Conservation (phyloP, 2,888 invertebrate species). For the Hirtodrosophila cameraria region DNA sequence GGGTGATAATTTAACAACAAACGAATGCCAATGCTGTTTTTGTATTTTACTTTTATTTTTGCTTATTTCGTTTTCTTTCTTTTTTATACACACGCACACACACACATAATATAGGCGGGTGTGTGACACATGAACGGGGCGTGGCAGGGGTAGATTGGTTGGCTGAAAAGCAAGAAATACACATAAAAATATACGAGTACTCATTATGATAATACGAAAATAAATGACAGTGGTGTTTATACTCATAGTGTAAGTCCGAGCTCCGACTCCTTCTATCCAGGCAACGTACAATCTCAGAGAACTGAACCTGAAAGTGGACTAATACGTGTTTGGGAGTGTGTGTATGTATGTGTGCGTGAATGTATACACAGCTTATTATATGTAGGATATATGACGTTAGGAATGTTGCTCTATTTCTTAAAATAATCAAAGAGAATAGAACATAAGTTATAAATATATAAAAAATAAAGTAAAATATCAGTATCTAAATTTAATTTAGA, state of each 20-base stretch:
- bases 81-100: slow-evolving; percentile 48
- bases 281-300: not conserved
- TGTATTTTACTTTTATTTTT: slow-evolving; percentile 67
- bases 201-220: slow-evolving; percentile 82
- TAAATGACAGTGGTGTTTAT: slow-evolving; percentile 80
- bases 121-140: slow-evolving; percentile 49
- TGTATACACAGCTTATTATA: not conserved
- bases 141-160: slow-evolving; percentile 30
- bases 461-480: not conserved
- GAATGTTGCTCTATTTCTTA: not conserved
- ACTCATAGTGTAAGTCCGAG: slow-evolving; percentile 39
- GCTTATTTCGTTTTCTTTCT: slow-evolving; percentile 46
- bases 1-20: slow-evolving; percentile 79
- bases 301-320: slow-evolving; percentile 5
- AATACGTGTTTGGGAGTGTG: not conserved
- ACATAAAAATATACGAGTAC: slow-evolving; percentile 81
- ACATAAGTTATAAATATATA: no score
- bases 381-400: not conserved
- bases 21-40: slow-evolving; percentile 64
- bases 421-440: no score
- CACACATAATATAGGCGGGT: slow-evolving; percentile 15
- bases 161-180: slow-evolving; percentile 72
- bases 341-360: not conserved
- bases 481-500: no score
- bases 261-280: slow-evolving; percentile 16